Evolutionary conservation across 1,140 invertebrate genomes (phyloP).

Genomic region (Heliconius eleuchia): DNA sequence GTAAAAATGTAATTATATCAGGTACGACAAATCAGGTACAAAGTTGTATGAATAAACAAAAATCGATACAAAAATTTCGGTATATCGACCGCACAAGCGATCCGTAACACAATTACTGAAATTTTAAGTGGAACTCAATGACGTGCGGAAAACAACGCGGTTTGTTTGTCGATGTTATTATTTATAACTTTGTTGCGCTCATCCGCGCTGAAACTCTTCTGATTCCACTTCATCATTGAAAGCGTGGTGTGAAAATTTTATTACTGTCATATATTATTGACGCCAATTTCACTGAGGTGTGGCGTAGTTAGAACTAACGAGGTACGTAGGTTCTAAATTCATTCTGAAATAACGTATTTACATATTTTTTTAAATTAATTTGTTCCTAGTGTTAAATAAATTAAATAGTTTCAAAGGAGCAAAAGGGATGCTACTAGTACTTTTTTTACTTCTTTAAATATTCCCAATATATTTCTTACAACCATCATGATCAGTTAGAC

Average conservation of each 20-base stretch:
- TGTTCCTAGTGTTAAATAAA: no score
- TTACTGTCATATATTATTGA: not conserved
- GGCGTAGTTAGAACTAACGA: not conserved
- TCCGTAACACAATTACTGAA: conserved; percentile 31
- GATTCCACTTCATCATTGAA: not conserved
- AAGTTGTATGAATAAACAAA: not conserved
- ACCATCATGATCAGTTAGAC: no score
- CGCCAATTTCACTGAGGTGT: not conserved
- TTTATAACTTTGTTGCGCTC: conserved; percentile 18
- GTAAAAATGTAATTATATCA: no score
- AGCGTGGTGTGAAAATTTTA: not conserved
- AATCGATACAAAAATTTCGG: not conserved
- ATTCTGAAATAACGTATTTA: not conserved
- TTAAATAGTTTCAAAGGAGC: no score
- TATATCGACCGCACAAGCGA: not conserved
- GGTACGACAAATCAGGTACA: no score
- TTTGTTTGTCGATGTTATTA: conserved; percentile 29
- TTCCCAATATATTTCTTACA: no score
- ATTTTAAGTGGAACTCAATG: conserved; percentile 38
- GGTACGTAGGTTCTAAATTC: not conserved
- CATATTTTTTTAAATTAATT: no score
- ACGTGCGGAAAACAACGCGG: conserved; percentile 34
- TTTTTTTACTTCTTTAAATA: no score
- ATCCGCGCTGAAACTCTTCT: not conserved
- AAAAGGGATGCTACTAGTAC: no score